These are phyloP conservation scores for Mallotus villosus DNA, from an alignment of 2,797 vertebrate species.

Conservation along the genomic window DNA sequence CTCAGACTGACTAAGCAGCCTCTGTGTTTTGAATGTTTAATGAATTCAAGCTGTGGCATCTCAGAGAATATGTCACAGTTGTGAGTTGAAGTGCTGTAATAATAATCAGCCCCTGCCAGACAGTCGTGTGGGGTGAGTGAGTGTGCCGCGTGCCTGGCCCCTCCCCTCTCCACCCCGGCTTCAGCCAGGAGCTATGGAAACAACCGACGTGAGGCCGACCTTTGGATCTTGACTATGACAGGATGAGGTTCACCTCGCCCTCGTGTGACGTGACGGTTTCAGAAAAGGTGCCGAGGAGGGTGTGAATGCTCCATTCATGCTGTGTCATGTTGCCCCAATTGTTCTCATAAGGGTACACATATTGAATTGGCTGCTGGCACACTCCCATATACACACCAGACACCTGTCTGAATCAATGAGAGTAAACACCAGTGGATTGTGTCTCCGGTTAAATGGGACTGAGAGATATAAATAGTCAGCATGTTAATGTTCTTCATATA, in stretches of 20 bases:
- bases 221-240: constrained; percentile 1
- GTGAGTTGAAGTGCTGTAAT: constrained; percentile 12
- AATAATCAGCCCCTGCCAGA: constrained; percentile 3
- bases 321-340: neutral
- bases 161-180: neutral
- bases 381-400: neutral
- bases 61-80: constrained; percentile 14
- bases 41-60: constrained; percentile 23
- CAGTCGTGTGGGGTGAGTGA: neutral
- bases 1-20: neutral
- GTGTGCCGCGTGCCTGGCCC: neutral
- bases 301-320: neutral
- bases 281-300: neutral
- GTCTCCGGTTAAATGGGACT: neutral
- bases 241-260: neutral
- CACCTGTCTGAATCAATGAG: neutral
- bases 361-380: neutral
- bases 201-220: neutral
- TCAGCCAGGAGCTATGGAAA: neutral
- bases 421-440: neutral
- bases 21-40: constrained; percentile 26
- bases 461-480: neutral
- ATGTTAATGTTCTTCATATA: constrained; percentile 5
- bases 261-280: neutral
- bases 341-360: neutral